Base-by-base conservation (phyloP, 2,797 vertebrate species). In the Urophycis tenuis region DNA sequence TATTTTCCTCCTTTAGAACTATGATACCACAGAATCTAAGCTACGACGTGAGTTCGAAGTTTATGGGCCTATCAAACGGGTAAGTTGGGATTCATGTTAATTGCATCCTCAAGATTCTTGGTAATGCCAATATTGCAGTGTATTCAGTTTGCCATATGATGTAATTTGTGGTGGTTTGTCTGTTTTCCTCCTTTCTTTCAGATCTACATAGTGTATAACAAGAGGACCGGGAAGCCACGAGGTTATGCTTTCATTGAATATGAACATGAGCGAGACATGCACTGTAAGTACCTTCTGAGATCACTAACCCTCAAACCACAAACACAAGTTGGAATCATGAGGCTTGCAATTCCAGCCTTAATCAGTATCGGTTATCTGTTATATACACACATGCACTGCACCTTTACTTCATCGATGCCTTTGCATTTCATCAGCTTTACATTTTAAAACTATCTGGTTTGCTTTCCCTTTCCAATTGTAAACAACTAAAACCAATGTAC, bases 221-320 rank as follows among this genome's bases (percentile, higher is more conserved):
- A 97, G 92, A 92, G 90, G 81, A 96, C 96, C 0, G 94, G 93
- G 67, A 98, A 98, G 83, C 97, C 97, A 14, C 93, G 96, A 0
- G 97, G 97, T 82, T 98, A 97, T 41, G 96, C 97, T 12, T 98
- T 98, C 93, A 98, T 98, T 11, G 97, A 98, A 88, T 98, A 98
- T 0, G 96, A 98, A 79, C 97, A 98, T 19, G 96, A 98, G 81
- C 93, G 96, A 33, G 96, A 98, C 86, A 98, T 98, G 96, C 96
- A 98, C 90, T 98, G 96, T 98, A 92, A 98, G 97, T 98, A 92
- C 77, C 77, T n/a, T 5, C 0, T 1, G 1, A 36, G 3, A 14
- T 4, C 45, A 10, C 31, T 41, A 19, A 72, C 2, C 14, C n/a
- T 34, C 25, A 32, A 36, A 69, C 33, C 29, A 11, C 41, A 29